Evolutionary conservation across 1,140 invertebrate species (phyloP), one percentile per base, ranked within the genome.

Genomic region (Caenorhabditis brenneri): DNA sequence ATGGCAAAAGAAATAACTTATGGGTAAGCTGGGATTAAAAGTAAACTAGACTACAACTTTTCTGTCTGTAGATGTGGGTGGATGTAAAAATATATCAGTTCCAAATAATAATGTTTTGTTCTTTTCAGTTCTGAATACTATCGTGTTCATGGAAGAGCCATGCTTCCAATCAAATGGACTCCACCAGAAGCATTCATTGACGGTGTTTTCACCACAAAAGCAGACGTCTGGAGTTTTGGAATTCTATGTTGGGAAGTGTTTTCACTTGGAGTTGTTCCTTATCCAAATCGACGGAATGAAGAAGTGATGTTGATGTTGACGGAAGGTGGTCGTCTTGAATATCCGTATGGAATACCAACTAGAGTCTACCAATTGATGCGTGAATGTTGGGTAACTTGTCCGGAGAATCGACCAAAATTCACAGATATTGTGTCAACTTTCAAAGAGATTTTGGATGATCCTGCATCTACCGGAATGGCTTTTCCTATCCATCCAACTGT

Each of bases 141-240:
- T 91, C 94, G 95, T 83, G 99, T 99, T 92, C 96, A 96, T 16
- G 97, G 97, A 0, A 97, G 97, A 91, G 96, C 96, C 0, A 96
- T 98, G 95, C 91, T 99, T 51, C 97, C 97, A 1, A 96, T 99
- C 0, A 96, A 97, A 89, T 99, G 97, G 97, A 99, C 99, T 97
- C 97, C 97, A 1, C 97, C 97, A 0, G 97, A 99, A 91, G 96
- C 96, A 0, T 97, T 98, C 89, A 93, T 98, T 0, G 97, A 99
- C 91, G 97, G 97, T 15, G 95, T 98, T 48, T 99, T 99, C 89
- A 98, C 96, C 0, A 95, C 95, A 1, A 98, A 98, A 92, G 98
- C 96, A 29, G 97, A 99, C 91, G 95, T 98, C 27, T 99, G 97
- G 97, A 97, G 96, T 0, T 99, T 95, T 91, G 97, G 97, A 1